Evolutionary conservation across 2,888 invertebrate genomes (phyloP).

Genomic region (Coleophora deauratella): DNA sequence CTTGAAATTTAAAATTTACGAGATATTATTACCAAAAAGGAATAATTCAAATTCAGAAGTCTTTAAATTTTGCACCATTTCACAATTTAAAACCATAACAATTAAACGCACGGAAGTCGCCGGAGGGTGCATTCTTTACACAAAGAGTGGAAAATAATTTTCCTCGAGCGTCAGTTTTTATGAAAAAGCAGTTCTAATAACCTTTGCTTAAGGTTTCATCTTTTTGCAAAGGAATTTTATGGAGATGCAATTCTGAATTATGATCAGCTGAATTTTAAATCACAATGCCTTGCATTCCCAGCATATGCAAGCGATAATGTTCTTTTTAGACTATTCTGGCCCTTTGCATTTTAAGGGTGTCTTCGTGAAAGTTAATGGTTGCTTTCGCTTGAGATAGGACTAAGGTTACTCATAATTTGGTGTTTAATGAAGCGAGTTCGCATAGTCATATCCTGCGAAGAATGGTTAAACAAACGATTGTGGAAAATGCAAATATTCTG

Average conservation of each 20-base stretch:
- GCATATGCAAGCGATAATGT: constrained; percentile 36
- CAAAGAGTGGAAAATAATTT: constrained; percentile 40
- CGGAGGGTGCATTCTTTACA: constrained; percentile 51
- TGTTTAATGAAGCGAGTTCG: constrained; percentile 66
- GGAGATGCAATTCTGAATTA: constrained; percentile 47
- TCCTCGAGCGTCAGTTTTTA: constrained; percentile 10
- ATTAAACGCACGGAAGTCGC: constrained; percentile 56
- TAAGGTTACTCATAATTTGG: constrained; percentile 64
- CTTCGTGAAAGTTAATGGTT: constrained; percentile 38
- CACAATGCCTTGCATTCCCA: constrained; percentile 38
- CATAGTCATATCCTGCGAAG: constrained; percentile 56
- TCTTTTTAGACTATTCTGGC: constrained; percentile 24
- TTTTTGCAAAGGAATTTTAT: background rate
- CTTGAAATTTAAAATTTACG: too few species aligned
- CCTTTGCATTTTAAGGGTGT: too few species aligned
- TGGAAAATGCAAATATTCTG: constrained; percentile 62
- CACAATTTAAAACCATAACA: constrained; percentile 62
- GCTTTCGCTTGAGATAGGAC: constrained; percentile 51
- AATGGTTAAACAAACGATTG: constrained; percentile 59
- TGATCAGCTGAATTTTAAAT: constrained; percentile 55
- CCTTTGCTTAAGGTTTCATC: constrained; percentile 22
- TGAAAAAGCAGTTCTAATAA: constrained; percentile 15
- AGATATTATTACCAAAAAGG: too few species aligned
- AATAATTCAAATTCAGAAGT: too few species aligned
- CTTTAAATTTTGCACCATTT: constrained; percentile 55